Base-by-base conservation (phyloP, 2,113 vertebrate species). In the Vidua chalybeata region DNA sequence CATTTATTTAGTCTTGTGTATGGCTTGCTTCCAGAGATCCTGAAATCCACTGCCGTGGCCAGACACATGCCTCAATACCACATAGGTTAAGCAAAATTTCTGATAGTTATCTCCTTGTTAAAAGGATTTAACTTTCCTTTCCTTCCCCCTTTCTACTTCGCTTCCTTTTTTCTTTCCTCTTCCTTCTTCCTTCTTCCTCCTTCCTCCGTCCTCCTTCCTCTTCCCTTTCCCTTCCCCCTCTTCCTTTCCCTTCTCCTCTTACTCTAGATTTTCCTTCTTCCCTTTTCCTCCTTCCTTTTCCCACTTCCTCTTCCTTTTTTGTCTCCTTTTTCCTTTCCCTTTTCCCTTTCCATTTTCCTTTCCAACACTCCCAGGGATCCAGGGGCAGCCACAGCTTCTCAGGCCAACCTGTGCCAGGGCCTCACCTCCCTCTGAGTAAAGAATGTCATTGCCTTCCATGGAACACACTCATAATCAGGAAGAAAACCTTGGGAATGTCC, bases 301-400 rank as follows among this genome's bases (percentile, higher is more conserved):
- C 9, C 5, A 2, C 4, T 33, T 33, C 12, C 30, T 26, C 3
- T 13, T 16, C 11, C 7, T 35, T 18, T 15, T 10, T 10, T 11
- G 17, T 5, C 7, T 4, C 10, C 15, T 43, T 7, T 2, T 8
- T 4, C 8, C 8, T 78, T 19, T 26, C 9, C 21, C 19, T 4
- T 17, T 18, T 14, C 3, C 5, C 12, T 49, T 24, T 16, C 9
- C 10, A 3, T 30, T 49, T 81, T 8, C 22, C 43, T 39, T 66
- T 75, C 24, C 28, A 52, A 22, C 26, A 31, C 8, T 52, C 45
- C 12, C 66, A 71, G 41, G 49, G 13, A 55, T 48, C 48, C 33
- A 54, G 49, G 41, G 15, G 8, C 23, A 54, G 24, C n/a, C 30
- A n/a, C 28, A 87, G 19, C 15, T 48, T 55, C 48, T 71, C 39